Percentiles rank a stretch among this genome's conserved stretches.
These are phyloP conservation scores for Drosophila yakuba DNA, from an alignment of 1,140 invertebrate species.

Conservation along the genomic window DNA sequence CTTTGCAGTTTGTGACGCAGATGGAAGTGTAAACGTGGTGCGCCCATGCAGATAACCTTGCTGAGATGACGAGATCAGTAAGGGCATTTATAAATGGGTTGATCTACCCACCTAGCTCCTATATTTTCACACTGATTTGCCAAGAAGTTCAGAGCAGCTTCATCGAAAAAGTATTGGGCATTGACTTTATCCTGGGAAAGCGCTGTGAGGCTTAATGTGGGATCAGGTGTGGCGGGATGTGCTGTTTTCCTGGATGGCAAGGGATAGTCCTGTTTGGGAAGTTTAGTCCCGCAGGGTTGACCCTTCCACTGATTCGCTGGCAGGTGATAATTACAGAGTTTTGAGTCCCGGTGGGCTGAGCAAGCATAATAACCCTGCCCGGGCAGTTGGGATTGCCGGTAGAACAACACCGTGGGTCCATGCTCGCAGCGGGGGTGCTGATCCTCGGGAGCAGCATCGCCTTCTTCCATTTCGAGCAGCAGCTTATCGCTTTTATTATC, in stretches of 20 bases:
- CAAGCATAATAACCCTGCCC: constrained; percentile 90
- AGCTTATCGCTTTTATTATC: constrained; percentile 46
- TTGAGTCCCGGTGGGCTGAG: constrained; percentile 91
- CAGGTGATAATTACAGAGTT: constrained; percentile 86
- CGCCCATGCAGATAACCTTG: constrained; percentile 91
- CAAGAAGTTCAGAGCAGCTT: constrained; percentile 84
- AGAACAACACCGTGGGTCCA: constrained; percentile 71
- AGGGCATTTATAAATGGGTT: not conserved
- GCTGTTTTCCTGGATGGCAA: not conserved
- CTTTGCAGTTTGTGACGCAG: constrained; percentile 86
- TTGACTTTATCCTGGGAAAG: constrained; percentile 89
- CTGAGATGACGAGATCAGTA: constrained; percentile 64
- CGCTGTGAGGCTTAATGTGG: constrained; percentile 87
- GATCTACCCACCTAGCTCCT: constrained; percentile 84
- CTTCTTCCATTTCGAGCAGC: constrained; percentile 42
- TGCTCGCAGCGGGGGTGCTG: constrained; percentile 57
- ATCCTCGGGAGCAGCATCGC: constrained; percentile 7
- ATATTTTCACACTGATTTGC: constrained; percentile 86
- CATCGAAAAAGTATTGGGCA: constrained; percentile 91
- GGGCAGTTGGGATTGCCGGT: constrained; percentile 59
- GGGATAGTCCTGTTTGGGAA: constrained; percentile 17
- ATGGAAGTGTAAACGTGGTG: constrained; percentile 91
- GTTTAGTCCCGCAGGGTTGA: not conserved
- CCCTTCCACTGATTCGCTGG: constrained; percentile 35
- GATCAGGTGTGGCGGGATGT: constrained; percentile 59